Evolutionary conservation across 2,797 vertebrate genomes (phyloP).

Genomic region (Rhinophrynus dorsalis): DNA sequence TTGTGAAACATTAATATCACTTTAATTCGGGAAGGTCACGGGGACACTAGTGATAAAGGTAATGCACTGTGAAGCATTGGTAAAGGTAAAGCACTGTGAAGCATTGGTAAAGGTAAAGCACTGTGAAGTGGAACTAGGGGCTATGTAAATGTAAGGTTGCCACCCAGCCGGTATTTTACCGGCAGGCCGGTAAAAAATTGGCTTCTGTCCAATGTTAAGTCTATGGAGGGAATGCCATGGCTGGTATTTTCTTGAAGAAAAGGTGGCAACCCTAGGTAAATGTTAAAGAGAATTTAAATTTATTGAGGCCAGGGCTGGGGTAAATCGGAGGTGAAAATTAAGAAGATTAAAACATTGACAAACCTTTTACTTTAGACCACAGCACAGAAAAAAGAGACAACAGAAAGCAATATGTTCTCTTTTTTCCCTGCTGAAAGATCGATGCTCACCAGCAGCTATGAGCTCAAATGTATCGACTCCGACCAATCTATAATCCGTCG

Average conservation of each 20-base stretch:
- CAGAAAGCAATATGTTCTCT: constrained; percentile 1
- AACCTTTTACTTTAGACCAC: constrained; percentile 11
- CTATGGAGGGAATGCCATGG: no score
- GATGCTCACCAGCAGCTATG: constrained; percentile 16
- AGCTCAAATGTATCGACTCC: not conserved
- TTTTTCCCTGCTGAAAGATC: constrained; percentile 12
- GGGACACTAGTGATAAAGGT: no score
- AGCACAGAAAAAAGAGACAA: not conserved
- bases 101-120: no score
- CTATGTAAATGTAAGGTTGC: no score
- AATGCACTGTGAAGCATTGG: no score
- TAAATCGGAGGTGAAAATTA: not conserved
- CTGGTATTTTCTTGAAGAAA: not conserved
- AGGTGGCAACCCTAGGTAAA: not conserved
- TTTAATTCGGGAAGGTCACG: not conserved
- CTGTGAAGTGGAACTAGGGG: not conserved
- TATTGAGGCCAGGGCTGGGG: constrained; percentile 1
- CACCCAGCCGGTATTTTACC: no score
- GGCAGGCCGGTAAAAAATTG: no score
- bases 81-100: no score
- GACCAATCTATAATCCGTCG: constrained; percentile 12
- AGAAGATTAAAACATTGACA: constrained; percentile 27
- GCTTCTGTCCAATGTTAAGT: no score
- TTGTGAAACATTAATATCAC: no score
- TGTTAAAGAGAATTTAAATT: constrained; percentile 12